These are phyloP conservation scores for Sitta carolinensis DNA, from an alignment of 2,797 vertebrate species.

Conservation along the genomic window DNA sequence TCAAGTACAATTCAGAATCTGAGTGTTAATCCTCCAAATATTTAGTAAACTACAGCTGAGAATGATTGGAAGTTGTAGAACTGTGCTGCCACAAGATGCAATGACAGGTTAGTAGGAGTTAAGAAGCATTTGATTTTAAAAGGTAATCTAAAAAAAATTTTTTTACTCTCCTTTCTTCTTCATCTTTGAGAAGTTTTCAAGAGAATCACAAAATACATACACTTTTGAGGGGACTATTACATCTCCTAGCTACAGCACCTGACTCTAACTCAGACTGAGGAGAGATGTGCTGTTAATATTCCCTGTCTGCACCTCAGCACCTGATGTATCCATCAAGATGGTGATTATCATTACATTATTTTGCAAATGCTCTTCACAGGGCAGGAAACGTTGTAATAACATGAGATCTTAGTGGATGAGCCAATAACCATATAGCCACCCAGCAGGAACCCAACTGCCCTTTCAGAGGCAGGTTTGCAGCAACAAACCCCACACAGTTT, in stretches of 20 bases:
- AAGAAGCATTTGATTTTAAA: neutral
- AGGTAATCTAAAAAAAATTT: rapidly evolving
- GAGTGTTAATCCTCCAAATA: neutral
- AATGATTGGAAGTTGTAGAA: neutral
- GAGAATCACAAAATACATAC: neutral
- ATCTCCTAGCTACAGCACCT: neutral
- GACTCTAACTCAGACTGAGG: neutral
- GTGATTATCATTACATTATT: neutral
- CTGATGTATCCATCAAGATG: neutral
- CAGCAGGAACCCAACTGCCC: neutral
- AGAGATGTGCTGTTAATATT: neutral
- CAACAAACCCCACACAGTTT: neutral
- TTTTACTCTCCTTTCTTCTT: neutral
- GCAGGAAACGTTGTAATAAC: neutral
- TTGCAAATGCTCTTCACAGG: neutral
- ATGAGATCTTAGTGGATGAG: neutral
- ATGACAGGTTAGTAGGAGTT: neutral
- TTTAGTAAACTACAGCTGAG: neutral
- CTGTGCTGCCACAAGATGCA: neutral
- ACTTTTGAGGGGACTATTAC: neutral
- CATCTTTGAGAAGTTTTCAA: neutral
- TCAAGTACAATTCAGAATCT: neutral
- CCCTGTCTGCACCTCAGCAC: neutral
- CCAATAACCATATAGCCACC: neutral
- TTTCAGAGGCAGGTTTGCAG: neutral